These are phyloP conservation scores for Tanytarsus gracilentus DNA, from an alignment of 2,888 invertebrate species.

Conservation along the genomic window DNA sequence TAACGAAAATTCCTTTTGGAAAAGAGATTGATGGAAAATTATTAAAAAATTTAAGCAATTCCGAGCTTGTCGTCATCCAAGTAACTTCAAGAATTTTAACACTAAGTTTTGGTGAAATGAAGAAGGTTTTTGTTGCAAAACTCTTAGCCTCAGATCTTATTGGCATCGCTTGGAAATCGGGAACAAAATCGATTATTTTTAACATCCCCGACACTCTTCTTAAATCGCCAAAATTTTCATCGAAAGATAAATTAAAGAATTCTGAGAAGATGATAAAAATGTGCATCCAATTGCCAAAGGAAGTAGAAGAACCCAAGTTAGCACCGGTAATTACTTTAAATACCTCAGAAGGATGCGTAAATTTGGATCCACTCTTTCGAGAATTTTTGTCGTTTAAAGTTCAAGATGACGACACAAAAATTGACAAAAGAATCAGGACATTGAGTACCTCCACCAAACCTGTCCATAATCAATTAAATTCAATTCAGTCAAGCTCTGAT, in stretches of 20 bases:
- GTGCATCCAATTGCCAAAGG: constrained; percentile 37
- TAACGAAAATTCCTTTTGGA: not conserved
- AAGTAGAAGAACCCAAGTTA: not conserved
- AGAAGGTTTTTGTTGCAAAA: not conserved
- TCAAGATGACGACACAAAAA: not conserved
- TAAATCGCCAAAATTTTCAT: not conserved
- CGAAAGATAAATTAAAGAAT: constrained; percentile 18
- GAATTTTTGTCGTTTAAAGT: constrained; percentile 53
- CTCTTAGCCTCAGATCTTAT: constrained; percentile 1
- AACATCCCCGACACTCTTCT: not conserved
- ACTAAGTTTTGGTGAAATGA: not conserved
- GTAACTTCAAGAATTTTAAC: not conserved
- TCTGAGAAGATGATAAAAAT: constrained; percentile 26
- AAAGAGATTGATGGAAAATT: not conserved
- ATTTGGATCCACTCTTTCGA: constrained; percentile 56
- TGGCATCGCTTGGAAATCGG: constrained; percentile 14
- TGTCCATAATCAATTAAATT: constrained; percentile 37
- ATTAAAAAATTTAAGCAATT: not conserved
- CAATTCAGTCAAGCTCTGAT: constrained; percentile 42
- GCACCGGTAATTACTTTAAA: constrained; percentile 45
- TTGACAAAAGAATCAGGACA: not conserved
- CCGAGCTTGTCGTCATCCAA: constrained; percentile 12
- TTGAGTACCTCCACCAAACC: constrained; percentile 34
- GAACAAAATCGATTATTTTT: constrained; percentile 7
- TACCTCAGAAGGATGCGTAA: constrained; percentile 46